Percentiles rank a stretch among this genome's conserved stretches.
Evolutionary conservation across 2,888 invertebrate genomes (phyloP).

Genomic region (Epirrhoe alternata): DNA sequence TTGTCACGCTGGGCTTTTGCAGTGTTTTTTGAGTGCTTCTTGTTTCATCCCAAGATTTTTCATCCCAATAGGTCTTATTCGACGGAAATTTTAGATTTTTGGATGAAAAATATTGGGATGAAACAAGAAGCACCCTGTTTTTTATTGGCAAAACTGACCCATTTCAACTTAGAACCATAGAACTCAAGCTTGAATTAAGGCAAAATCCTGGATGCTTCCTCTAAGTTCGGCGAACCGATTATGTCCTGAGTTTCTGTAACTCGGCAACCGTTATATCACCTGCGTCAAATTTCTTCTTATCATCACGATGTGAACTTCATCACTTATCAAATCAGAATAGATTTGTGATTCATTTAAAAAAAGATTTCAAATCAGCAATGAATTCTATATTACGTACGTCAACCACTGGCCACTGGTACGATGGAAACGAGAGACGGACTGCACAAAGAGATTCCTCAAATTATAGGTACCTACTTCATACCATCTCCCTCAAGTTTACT

Average conservation of each 20-base stretch:
- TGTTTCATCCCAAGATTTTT: too few relatives aligned
- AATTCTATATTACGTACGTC: not conserved
- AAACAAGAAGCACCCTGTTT: too few relatives aligned
- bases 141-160: too few relatives aligned
- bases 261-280: not conserved
- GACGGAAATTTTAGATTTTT: too few relatives aligned
- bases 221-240: not conserved
- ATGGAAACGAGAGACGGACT: slow-evolving; percentile 7
- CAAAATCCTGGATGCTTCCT: not conserved
- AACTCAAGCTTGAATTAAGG: not conserved
- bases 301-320: not conserved
- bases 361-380: not conserved
- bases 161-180: not conserved
- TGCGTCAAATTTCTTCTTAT: not conserved
- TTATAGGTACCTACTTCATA: slow-evolving; percentile 16
- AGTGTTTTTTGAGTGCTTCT: not conserved
- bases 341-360: not conserved
- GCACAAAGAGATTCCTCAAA: slow-evolving; percentile 18
- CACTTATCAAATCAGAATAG: not conserved
- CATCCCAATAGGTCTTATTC: too few relatives aligned
- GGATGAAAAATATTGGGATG: too few relatives aligned
- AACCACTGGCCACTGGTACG: not conserved
- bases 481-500: slow-evolving; percentile 20
- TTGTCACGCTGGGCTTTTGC: not conserved
- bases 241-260: not conserved